phyloP scores from a whole-genome alignment of 2,888 invertebrate genomes.

The Hoplodrina blanda region DNA sequence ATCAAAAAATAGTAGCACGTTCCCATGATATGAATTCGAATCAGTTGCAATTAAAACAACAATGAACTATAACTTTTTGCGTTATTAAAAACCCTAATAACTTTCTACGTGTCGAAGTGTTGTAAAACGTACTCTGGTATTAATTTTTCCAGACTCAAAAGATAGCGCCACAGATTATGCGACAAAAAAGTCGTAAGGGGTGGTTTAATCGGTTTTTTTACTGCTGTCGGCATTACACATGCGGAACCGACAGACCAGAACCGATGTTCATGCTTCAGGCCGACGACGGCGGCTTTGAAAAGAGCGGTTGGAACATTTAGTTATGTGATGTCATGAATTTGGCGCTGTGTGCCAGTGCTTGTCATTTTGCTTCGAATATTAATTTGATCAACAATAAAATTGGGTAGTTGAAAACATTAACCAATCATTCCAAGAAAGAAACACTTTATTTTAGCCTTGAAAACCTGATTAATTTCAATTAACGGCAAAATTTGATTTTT shows the following conservation, averaged over 20 bases:
- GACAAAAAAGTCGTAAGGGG: slow-evolving; percentile 78
- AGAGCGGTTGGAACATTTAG: slow-evolving; percentile 35
- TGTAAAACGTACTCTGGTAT: slow-evolving; percentile 57
- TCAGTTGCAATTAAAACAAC: slow-evolving; percentile 34
- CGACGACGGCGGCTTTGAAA: slow-evolving; percentile 44
- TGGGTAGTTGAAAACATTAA: no score
- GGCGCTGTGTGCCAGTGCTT: slow-evolving; percentile 7
- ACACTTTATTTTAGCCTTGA: no score
- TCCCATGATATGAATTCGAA: slow-evolving; percentile 40
- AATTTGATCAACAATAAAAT: background rate
- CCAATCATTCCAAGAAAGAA: no score
- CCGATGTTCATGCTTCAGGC: slow-evolving; percentile 70
- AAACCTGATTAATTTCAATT: no score
- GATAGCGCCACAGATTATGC: slow-evolving; percentile 78
- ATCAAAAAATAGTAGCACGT: slow-evolving; percentile 17
- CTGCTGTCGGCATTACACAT: slow-evolving; percentile 80
- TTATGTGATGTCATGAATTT: slow-evolving; percentile 29
- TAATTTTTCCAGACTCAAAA: slow-evolving; percentile 77
- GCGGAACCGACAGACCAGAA: slow-evolving; percentile 83
- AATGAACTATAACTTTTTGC: slow-evolving; percentile 35
- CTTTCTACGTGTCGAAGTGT: slow-evolving; percentile 47
- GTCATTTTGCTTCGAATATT: background rate
- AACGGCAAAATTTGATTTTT: no score
- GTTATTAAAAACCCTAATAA: slow-evolving; percentile 45
- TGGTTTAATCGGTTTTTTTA: slow-evolving; percentile 79